Base-by-base conservation (phyloP, 2,113 vertebrate species). In the Eptatretus burgeri region DNA sequence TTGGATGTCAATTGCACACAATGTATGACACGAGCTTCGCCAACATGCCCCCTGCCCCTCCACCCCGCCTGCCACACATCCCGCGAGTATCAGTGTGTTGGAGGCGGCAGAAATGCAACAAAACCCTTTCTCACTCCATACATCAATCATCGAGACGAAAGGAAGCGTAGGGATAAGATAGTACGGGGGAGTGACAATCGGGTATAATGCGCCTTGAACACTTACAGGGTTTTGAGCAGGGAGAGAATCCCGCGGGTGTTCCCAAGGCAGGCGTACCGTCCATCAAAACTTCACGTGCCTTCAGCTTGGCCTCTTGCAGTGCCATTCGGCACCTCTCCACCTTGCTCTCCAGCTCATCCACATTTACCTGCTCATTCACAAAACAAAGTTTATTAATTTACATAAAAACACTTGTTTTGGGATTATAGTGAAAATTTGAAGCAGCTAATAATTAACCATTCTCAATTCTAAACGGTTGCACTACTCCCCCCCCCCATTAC, bases 251-350 rank as follows among this genome's bases (percentile, higher is more conserved):
- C 16, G 49, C 14, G 20, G 65, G 62, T 18, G 65, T 50, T 17
- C 63, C 65, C 63, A 63, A 52, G 5, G 56, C 62, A 19, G 65
- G 65, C 17, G 64, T 62, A 13, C 64, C 64, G 18, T 66, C 65
- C 51, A 62, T 56, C 5, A 62, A 27, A 52, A 66, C 51, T 14
- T 62, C 65, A 67, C 75, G 76, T 0, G 78, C 78, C 27, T 79
- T 77, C 1, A 77, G 77, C 70, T 81, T 80, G 1, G 77, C 78
- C 66, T 78, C 80, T 51, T 81, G 79, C 0, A 79, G 72, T 16
- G 76, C 76, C 0, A 74, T 65, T 19, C 75, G 80, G 50, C 75
- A 74, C 70, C 77, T 80, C 5, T 80, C 79, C 18, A 81, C 74
- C 64, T 74, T 76, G 66, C 70, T 70, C 67, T 81, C 80, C 52